These are phyloP conservation scores for Mirza zaza DNA, from an alignment of 2,113 vertebrate genomes.

Conservation along the genomic window DNA sequence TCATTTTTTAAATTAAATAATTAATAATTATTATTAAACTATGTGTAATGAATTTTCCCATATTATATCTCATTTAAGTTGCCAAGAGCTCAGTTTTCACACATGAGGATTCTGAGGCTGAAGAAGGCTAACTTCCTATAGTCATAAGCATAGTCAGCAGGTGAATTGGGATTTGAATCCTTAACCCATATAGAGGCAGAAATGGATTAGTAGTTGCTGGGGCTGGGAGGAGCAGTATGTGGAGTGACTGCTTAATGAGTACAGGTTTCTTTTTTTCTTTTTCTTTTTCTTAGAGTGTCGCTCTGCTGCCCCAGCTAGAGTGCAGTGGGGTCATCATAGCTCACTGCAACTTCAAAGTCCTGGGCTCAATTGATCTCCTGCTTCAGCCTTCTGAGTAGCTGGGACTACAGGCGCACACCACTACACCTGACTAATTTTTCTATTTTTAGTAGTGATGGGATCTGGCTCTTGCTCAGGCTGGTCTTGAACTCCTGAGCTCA, in stretches of 20 bases:
- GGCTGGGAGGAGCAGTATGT: accelerated
- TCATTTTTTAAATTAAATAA: neutral
- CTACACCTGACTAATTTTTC: too few relatives aligned
- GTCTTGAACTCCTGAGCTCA: too few relatives aligned
- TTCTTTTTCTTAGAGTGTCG: too few relatives aligned
- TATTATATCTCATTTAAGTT: neutral
- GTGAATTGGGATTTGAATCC: neutral
- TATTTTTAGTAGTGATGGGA: too few relatives aligned
- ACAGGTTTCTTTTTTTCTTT: neutral
- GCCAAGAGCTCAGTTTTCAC: neutral
- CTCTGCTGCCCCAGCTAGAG: too few relatives aligned
- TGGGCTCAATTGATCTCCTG: too few relatives aligned
- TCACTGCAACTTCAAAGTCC: too few relatives aligned
- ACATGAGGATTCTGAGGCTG: neutral
- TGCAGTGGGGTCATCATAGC: too few relatives aligned
- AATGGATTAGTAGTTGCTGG: neutral
- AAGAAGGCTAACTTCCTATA: neutral
- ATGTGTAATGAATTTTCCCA: neutral
- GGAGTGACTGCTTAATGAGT: neutral
- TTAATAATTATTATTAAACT: neutral
- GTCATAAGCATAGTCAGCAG: neutral
- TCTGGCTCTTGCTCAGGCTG: too few relatives aligned
- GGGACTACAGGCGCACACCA: too few relatives aligned
- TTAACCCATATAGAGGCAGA: neutral
- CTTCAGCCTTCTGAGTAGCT: too few relatives aligned